phyloP scores from a whole-genome alignment of 2,888 invertebrate genomes.

The Drosophila flavopinicola region DNA sequence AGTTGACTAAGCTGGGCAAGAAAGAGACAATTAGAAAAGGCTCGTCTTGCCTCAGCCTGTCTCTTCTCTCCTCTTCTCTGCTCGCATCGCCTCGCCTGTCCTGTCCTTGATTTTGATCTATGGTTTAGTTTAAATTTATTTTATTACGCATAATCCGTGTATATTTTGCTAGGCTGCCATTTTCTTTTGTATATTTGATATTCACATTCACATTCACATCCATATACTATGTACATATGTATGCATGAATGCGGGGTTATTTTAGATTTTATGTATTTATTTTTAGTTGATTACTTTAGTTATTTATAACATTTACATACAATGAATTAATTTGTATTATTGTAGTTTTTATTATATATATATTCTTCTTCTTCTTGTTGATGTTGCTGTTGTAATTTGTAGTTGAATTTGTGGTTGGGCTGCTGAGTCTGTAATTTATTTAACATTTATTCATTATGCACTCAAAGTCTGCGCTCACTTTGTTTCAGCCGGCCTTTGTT shows the following conservation, averaged over 20 bases:
- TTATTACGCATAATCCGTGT: conserved; percentile 72
- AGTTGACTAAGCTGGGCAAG: background rate
- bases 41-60: conserved; percentile 3
- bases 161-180: conserved; percentile 73
- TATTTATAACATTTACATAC: conserved; percentile 77
- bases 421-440: conserved; percentile 53
- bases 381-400: conserved; percentile 6
- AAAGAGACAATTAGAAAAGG: background rate
- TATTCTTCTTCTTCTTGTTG: conserved; percentile 19
- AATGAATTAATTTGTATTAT: conserved; percentile 68
- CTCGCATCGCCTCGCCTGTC: background rate
- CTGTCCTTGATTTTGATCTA: conserved; percentile 26
- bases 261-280: conserved; percentile 42
- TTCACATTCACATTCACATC: conserved; percentile 71
- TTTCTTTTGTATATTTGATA: conserved; percentile 54
- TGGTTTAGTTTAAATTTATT: conserved; percentile 51
- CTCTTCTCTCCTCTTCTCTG: background rate
- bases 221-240: conserved; percentile 28
- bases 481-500: conserved; percentile 42
- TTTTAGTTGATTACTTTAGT: conserved; percentile 62
- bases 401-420: conserved; percentile 26
- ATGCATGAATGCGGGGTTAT: conserved; percentile 44
- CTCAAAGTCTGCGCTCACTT: conserved; percentile 49
- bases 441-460: conserved; percentile 75
- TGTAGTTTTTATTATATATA: conserved; percentile 46